Percentiles rank a stretch among this genome's conserved stretches.
Evolutionary conservation across 2,113 vertebrate genomes (phyloP).

Genomic region (Ranitomeya imitator): DNA sequence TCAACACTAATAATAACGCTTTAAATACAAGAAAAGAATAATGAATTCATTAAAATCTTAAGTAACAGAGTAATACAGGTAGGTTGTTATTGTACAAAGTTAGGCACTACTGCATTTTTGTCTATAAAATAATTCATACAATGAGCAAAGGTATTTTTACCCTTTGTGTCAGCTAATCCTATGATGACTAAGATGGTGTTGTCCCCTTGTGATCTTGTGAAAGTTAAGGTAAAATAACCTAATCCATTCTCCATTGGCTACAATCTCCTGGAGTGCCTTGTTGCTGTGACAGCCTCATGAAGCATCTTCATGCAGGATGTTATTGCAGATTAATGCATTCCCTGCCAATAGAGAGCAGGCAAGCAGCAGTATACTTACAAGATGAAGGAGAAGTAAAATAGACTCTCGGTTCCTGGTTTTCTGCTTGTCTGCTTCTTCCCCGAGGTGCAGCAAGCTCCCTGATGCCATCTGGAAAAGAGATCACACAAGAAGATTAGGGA

Average conservation of each 20-base stretch:
- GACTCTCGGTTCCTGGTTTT: slow-evolving; percentile 87
- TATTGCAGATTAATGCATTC: slow-evolving; percentile 1
- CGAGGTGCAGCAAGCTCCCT: slow-evolving; percentile 83
- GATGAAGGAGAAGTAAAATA: slow-evolving; percentile 85
- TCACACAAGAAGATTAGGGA: slow-evolving; percentile 9
- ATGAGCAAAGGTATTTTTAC: background rate
- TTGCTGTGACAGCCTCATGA: slow-evolving; percentile 6
- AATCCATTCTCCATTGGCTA: slow-evolving; percentile 19
- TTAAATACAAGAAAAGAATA: background rate
- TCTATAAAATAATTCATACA: background rate
- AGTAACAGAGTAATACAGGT: no score
- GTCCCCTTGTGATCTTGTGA: slow-evolving; percentile 5
- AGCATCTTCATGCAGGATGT: slow-evolving; percentile 6
- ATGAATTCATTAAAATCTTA: background rate
- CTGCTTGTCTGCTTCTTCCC: slow-evolving; percentile 80
- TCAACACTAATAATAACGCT: no score
- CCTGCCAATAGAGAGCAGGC: slow-evolving; percentile 6
- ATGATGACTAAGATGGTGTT: background rate
- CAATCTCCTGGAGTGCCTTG: slow-evolving; percentile 24
- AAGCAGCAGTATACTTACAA: slow-evolving; percentile 70
- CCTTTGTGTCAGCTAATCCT: slow-evolving; percentile 7
- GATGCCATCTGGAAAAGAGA: slow-evolving; percentile 82
- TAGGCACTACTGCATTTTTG: background rate
- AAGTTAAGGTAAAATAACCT: background rate
- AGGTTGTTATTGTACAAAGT: no score